Evolutionary conservation across 2,797 vertebrate species (phyloP).

Genomic region (Microctenopoma steveboyesi): DNA sequence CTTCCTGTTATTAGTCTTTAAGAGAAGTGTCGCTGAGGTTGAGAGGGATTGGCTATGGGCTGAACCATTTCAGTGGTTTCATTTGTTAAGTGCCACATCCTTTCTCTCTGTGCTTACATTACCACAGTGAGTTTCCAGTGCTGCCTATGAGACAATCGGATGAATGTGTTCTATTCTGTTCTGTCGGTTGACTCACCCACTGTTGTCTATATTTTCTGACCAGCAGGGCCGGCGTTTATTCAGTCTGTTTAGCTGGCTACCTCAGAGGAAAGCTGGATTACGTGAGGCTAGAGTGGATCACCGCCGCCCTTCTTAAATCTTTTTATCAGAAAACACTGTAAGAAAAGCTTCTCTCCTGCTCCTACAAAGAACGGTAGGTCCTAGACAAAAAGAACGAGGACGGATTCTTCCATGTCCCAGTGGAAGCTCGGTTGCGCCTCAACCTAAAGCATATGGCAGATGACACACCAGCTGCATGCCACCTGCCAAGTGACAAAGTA

Average conservation of each 20-base stretch:
- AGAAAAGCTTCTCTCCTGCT: neutral
- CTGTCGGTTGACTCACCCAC: too few species aligned
- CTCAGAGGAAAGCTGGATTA: too few species aligned
- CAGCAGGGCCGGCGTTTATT: too few species aligned
- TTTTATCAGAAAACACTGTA: neutral
- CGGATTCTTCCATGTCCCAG: neutral
- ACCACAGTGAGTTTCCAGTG: neutral
- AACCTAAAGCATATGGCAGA: neutral
- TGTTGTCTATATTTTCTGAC: too few species aligned
- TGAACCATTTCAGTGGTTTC: slow-evolving; percentile 8
- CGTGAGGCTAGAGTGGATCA: too few species aligned
- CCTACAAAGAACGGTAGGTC: neutral
- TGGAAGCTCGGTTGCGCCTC: neutral
- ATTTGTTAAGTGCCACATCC: slow-evolving; percentile 6
- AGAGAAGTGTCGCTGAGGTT: neutral
- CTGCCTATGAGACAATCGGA: neutral
- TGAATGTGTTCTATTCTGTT: too few species aligned
- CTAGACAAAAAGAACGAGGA: neutral
- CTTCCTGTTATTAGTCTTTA: neutral
- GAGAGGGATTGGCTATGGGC: neutral
- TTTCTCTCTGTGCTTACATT: slow-evolving; percentile 7
- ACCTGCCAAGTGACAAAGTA: neutral
- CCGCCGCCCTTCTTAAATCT: neutral
- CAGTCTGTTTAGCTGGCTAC: too few species aligned
- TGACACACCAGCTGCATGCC: neutral